phyloP scores from a whole-genome alignment of 1,140 invertebrate species.

The Venturia canescens region DNA sequence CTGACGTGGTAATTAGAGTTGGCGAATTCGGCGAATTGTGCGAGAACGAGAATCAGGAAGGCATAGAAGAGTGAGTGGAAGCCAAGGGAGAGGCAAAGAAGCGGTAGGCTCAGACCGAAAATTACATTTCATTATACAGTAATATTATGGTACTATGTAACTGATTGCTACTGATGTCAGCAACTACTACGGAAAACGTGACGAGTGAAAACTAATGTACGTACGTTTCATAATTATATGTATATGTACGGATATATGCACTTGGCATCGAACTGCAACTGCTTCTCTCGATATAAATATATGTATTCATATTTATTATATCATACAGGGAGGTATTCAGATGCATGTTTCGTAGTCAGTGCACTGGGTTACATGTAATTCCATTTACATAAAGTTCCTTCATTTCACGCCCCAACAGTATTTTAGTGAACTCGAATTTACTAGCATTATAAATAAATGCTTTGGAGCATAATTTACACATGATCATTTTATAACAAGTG shows the following conservation, averaged over 20 bases:
- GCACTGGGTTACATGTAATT: not conserved
- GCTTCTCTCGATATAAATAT: too few relatives aligned
- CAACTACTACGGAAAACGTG: slow-evolving; percentile 3
- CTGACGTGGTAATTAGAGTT: slow-evolving; percentile 24
- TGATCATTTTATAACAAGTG: too few relatives aligned
- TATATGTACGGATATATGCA: too few relatives aligned
- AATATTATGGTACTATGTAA: slow-evolving; percentile 5
- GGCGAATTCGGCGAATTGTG: slow-evolving; percentile 5
- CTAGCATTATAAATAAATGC: too few relatives aligned
- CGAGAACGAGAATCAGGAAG: not conserved
- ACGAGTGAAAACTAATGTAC: not conserved
- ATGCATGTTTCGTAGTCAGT: too few relatives aligned
- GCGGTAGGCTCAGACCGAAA: not conserved
- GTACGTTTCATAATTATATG: not conserved
- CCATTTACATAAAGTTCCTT: not conserved
- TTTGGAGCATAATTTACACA: too few relatives aligned
- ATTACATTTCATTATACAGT: slow-evolving; percentile 9
- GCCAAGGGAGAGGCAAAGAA: not conserved
- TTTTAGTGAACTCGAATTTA: not conserved
- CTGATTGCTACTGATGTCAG: slow-evolving; percentile 11
- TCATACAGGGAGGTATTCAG: not conserved
- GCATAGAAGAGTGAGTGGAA: not conserved
- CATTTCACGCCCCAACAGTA: not conserved
- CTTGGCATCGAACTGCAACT: not conserved
- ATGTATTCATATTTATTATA: not conserved